These are phyloP conservation scores for Willowsia nigromaculata DNA, from an alignment of 2,888 invertebrate species.

Conservation along the genomic window DNA sequence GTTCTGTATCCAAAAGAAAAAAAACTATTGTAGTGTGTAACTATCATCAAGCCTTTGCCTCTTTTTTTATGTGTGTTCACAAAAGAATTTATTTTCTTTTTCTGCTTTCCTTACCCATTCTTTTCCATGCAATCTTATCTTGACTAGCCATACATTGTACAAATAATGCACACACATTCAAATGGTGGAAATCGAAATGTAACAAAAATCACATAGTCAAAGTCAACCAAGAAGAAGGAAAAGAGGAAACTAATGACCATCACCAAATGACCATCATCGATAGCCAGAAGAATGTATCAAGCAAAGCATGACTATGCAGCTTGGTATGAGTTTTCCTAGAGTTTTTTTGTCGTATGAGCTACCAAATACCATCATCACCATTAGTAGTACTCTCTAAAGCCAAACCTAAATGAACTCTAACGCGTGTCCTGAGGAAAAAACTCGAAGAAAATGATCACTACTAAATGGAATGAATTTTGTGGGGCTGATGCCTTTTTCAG, in stretches of 20 bases:
- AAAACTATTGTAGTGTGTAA: not conserved
- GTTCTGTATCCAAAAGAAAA: not conserved
- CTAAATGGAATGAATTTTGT: not conserved
- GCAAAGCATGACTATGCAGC: not conserved
- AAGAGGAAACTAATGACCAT: constrained; percentile 62
- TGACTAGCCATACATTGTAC: constrained; percentile 15
- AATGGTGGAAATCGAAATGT: not conserved
- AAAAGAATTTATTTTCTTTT: constrained; percentile 36
- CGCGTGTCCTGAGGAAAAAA: constrained; percentile 32
- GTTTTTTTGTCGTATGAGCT: not conserved
- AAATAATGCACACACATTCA: not conserved
- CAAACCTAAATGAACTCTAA: not conserved
- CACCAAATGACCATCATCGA: constrained; percentile 17
- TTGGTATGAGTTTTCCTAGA: not conserved
- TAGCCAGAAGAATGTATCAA: not conserved
- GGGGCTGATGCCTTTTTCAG: not conserved
- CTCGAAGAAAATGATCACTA: constrained; percentile 45
- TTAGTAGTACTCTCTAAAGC: not conserved
- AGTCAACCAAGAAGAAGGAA: constrained; percentile 14
- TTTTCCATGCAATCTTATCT: constrained; percentile 29
- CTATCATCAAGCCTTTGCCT: not conserved
- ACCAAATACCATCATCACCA: not conserved
- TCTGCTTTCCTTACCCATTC: not conserved
- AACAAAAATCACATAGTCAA: constrained; percentile 9
- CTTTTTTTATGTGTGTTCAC: constrained; percentile 31